Evolutionary conservation across 2,797 vertebrate genomes (phyloP), one percentile per base, ranked within the genome.

Genomic region (Cichlasoma orientale): DNA sequence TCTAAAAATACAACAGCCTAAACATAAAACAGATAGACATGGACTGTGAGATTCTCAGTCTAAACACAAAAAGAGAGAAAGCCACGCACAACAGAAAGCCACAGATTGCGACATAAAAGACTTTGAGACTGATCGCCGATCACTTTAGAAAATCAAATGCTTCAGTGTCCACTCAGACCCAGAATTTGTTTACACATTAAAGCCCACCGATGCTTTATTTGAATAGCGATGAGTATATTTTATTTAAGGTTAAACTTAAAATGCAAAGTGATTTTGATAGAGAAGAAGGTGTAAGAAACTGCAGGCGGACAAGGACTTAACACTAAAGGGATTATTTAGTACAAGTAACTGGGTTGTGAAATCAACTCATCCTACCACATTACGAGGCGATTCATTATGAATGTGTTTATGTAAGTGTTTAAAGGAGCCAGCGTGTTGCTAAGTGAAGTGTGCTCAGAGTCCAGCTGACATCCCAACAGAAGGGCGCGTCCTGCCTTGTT

Each of bases 401-500:
- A 77, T 11, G 27, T 18, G 4, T 16, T 38, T 18, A 5, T 23
- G 21, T 9, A 4, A 33, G 47, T 27, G 23, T 47, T 54, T 74
- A 25, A 19, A 33, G 47, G 23, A 33, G 23, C 11, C 11, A 14
- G 29, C 4, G 19, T 3, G 23, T 41, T 4, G 66, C 27, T n/a
- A 33, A 66, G 14, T 29, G 59, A 72, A 8, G 0, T 4, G 6
- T 56, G 8, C 10, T 53, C 5, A 3, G 47, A 68, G 36, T 57
- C 7, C 2, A 54, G 31, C 61, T 68, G 18, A 4, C 3, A 10
- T 18, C 0, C 1, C 16, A 56, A 29, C 18, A 66, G 31, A 31
- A 63, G 81, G 82, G 86, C 38, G 86, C 57, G 86, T 33, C 88
- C 69, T 11, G 33, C 2, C 21, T 4, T 33, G 57, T 19, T 63